Evolutionary conservation across 2,113 vertebrate species (phyloP), one percentile per base, ranked within the genome.

Genomic region (Mola mola): DNA sequence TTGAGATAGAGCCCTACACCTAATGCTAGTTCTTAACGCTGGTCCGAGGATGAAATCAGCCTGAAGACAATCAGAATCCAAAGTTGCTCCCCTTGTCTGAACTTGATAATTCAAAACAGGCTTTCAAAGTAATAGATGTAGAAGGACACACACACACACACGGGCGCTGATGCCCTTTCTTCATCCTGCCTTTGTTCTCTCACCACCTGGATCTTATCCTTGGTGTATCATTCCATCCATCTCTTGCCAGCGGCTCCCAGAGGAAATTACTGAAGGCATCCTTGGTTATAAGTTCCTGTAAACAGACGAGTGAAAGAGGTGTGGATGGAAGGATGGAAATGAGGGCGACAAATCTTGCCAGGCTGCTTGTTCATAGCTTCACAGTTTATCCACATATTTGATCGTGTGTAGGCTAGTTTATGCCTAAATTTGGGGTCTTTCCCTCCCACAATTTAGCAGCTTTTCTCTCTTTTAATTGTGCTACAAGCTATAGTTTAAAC

Each of bases 261-360:
- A 75, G 83, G 85, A 88, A 86, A 87, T 84, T 64, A 87, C 74
- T 59, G 36, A 57, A 52, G 69, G 65, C 31, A 72, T 84, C 75
- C 66, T 74, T 71, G 67, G 79, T 50, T 62, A 56, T 62, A 48
- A 56, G 72, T 44, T 47, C 51, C 28, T 53, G 75, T 75, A 41
- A 49, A 58, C 37, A 28, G 33, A 48, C 9, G 38, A 22, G 52
- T 46, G 28, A 51, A 63, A 38, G 36, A 41, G 37, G n/a, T 51
- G 10, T 26, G 22, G 7, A 43, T 34, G 24, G 24, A 52, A 46
- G 15, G 31, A 28, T 29, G n/a, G 19, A 17, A 3, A 10, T 31
- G 8, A 28, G 10, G 37, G 41, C 10, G 26, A 36, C 15, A 44
- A 48, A 37, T 49, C 7, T 5, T 9, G 13, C 15, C 0, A 3